Conservation (phyloP, 2,888 invertebrate genomes). For the Labia minor region DNA sequence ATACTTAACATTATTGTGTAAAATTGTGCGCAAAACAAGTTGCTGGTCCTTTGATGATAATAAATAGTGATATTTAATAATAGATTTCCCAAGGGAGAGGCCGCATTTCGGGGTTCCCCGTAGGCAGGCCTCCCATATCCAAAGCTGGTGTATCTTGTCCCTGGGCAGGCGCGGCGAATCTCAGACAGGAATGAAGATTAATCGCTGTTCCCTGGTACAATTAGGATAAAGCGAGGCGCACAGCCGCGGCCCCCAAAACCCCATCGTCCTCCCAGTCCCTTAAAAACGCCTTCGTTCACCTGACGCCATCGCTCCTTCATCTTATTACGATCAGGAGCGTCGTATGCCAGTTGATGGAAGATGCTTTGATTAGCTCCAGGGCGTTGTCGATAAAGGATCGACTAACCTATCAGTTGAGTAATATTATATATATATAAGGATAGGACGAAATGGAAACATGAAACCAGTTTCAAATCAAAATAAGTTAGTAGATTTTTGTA, state of each 20-base stretch:
- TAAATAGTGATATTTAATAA: constrained; percentile 8
- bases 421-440: not conserved
- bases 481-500: not conserved
- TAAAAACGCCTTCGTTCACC: not conserved
- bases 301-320: not conserved
- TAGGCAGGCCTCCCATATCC: no score
- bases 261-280: not conserved
- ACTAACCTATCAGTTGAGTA: not conserved
- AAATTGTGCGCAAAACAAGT: not conserved
- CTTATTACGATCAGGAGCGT: not conserved
- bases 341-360: no score
- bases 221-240: not conserved
- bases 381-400: not conserved
- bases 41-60: not conserved
- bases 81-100: not conserved
- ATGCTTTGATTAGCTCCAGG: constrained; percentile 1
- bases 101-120: not conserved
- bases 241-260: not conserved
- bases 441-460: not conserved
- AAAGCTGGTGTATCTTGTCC: not conserved
- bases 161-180: not conserved
- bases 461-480: constrained; percentile 2
- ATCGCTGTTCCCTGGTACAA: constrained; percentile 3
- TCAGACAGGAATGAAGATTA: constrained; percentile 13
- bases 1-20: no score